Evolutionary conservation across 2,888 invertebrate genomes (phyloP), one percentile per base, ranked within the genome.

Genomic region (Torymus texanus): DNA sequence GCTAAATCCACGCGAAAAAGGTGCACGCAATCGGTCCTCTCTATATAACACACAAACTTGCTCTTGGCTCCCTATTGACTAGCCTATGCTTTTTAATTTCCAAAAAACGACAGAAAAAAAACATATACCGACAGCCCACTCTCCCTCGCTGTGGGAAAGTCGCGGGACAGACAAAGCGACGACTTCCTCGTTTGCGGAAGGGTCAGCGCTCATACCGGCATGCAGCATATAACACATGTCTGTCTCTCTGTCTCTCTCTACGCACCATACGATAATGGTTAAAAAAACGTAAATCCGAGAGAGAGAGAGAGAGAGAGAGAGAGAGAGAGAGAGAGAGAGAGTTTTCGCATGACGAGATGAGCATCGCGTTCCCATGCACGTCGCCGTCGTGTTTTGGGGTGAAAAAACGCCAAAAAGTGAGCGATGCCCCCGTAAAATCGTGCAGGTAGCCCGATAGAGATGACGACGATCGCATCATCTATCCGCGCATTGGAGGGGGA

Each of bases 71-170:
- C 41, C 41, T 41, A 55, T n/a, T 18, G 51, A 67, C 29, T 16
- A 2, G 13, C 50, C 1, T 12, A n/a, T n/a, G 68, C 68, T 62
- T 73, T 61, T 79, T 76, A 79, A 79, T 81, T 80, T 80, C 75
- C 79, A 75, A 80, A 80, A 78, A 78, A 79, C 75, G 58, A 62
- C 24, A 79, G 66, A 81, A 79, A 75, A 75, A 77, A 79, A 41
- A 8, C 21, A 21, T 2, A 50, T 29, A 11, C 56, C 68, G 50
- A 61, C 29, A 41, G 61, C 67, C 21, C 21, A 13, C 66, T 71
- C 24, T 18, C 50, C 66, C 70, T 56, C n/a, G 3, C 24, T 84
- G 82, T 86, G 85, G 85, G 85, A 86, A 85, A 85, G 79, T 84
- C 72, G 55, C 41, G 73, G 63, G 61, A 71, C 51, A 81, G 72